phyloP scores from a whole-genome alignment of 2,888 invertebrate species.

The Flabesymbios commensalis region DNA sequence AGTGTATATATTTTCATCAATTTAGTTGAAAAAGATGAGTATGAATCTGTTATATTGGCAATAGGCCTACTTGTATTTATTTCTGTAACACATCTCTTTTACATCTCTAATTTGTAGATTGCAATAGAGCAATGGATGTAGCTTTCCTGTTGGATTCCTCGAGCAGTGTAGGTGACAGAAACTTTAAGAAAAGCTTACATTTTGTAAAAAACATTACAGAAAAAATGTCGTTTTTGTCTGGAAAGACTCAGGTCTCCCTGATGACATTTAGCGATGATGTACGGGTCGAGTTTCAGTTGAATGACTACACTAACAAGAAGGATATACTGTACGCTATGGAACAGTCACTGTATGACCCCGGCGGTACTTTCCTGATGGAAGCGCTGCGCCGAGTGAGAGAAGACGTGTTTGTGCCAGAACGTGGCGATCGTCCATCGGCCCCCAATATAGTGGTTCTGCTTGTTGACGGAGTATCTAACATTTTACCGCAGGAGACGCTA shows the following conservation, averaged over 20 bases:
- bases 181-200: slow-evolving; percentile 10
- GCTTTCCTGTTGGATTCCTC: slow-evolving; percentile 23
- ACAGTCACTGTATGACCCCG: slow-evolving; percentile 39
- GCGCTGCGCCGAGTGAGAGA: slow-evolving; percentile 40
- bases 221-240: slow-evolving; percentile 19
- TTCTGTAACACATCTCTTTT: too few relatives aligned
- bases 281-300: slow-evolving; percentile 36
- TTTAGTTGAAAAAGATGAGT: too few relatives aligned
- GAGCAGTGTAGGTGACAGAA: slow-evolving; percentile 13
- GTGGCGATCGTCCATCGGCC: slow-evolving; percentile 45
- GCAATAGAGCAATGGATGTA: slow-evolving; percentile 17
- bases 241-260: slow-evolving; percentile 43
- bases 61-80: too few relatives aligned
- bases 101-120: too few relatives aligned
- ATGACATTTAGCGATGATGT: slow-evolving; percentile 51
- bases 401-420: slow-evolving; percentile 42
- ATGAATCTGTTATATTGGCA: too few relatives aligned
- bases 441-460: slow-evolving; percentile 43
- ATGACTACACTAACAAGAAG: slow-evolving; percentile 31
- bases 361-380: slow-evolving; percentile 45
- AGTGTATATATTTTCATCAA: too few relatives aligned
- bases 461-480: slow-evolving; percentile 51
- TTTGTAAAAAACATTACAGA: slow-evolving; percentile 11
- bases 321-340: slow-evolving; percentile 40
- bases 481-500: slow-evolving; percentile 14